These are phyloP conservation scores for Sipha maydis DNA, from an alignment of 2,888 invertebrate genomes.

Conservation along the genomic window DNA sequence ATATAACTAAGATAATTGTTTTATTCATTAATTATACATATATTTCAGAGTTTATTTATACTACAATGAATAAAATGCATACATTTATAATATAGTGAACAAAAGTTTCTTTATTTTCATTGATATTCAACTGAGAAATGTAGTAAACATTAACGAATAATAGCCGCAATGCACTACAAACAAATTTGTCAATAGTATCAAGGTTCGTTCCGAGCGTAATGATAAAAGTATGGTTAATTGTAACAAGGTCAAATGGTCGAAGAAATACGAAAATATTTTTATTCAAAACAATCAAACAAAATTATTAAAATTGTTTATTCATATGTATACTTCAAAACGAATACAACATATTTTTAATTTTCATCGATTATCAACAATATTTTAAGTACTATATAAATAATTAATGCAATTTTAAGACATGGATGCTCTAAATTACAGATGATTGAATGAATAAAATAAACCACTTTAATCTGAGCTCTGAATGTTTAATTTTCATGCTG, in stretches of 20 bases:
- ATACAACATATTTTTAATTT: too few species aligned
- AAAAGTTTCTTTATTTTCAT: not conserved
- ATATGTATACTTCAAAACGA: too few species aligned
- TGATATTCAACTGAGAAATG: not conserved
- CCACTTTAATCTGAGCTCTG: not conserved
- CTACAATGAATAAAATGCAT: too few species aligned
- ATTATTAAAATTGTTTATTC: too few species aligned
- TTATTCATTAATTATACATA: too few species aligned
- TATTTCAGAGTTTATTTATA: too few species aligned
- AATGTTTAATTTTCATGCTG: slow-evolving; percentile 2
- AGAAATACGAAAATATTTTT: too few species aligned
- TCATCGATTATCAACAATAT: too few species aligned
- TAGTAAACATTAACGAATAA: not conserved
- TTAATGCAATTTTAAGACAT: not conserved
- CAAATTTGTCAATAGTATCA: not conserved
- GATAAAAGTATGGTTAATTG: not conserved
- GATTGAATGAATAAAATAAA: slow-evolving; percentile 24
- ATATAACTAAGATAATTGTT: too few species aligned
- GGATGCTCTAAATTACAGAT: not conserved
- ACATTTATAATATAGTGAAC: too few species aligned
- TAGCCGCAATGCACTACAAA: not conserved
- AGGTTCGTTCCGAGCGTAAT: not conserved
- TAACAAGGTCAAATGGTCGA: not conserved
- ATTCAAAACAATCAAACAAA: too few species aligned
- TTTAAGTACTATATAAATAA: too few species aligned